Percentiles rank a stretch among this genome's conserved stretches.
These are phyloP conservation scores for Notoglanidium macrostoma DNA, from an alignment of 2,797 vertebrate genomes.

Conservation along the genomic window DNA sequence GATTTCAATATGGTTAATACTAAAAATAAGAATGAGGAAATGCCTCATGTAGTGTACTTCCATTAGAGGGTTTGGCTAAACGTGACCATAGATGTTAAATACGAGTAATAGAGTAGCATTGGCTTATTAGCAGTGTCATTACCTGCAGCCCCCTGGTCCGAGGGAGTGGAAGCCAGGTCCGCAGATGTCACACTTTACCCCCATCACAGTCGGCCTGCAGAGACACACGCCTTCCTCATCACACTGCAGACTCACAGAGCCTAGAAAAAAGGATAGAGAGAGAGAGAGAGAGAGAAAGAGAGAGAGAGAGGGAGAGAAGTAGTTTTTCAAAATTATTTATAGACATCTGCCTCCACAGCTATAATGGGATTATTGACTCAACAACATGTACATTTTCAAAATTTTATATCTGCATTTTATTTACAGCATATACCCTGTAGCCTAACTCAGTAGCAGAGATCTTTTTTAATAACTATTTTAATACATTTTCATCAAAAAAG, in stretches of 20 bases:
- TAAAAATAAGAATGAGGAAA: not conserved
- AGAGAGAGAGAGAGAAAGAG: conserved; percentile 6
- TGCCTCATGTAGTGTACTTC: not conserved
- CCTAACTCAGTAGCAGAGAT: not conserved
- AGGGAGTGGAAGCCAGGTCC: conserved; percentile 86
- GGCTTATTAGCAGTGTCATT: not conserved
- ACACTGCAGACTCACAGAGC: conserved; percentile 60
- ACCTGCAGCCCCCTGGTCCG: conserved; percentile 69
- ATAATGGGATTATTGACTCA: not conserved
- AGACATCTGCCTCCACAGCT: not conserved
- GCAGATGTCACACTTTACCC: conserved; percentile 89
- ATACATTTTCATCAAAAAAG: not conserved
- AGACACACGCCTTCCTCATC: conserved; percentile 77
- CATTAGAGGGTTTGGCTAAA: not conserved
- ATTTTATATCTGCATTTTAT: not conserved
- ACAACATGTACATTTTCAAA: not conserved
- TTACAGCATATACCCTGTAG: not conserved
- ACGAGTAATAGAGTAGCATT: not conserved
- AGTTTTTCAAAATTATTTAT: not conserved
- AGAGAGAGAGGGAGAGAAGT: not conserved
- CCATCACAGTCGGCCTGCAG: conserved; percentile 81
- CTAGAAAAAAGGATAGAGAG: conserved; percentile 29
- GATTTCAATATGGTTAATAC: not conserved
- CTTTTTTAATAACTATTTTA: not conserved
- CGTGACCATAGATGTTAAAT: not conserved